Evolutionary conservation across 2,797 vertebrate species (phyloP).

Genomic region (Erethizon dorsatum): DNA sequence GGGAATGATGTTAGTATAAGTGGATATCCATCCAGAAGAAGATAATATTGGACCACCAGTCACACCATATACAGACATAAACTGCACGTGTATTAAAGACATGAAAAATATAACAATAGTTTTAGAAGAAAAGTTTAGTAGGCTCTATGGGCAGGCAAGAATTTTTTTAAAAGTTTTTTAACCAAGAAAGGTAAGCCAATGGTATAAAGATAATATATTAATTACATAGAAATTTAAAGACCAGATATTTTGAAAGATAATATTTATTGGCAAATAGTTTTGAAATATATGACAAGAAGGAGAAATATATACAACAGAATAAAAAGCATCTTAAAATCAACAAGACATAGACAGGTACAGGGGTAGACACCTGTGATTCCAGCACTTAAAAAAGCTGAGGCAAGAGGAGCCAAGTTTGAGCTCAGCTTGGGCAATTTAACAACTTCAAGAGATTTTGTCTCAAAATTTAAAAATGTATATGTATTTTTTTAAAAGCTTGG

Average conservation of each 20-base stretch:
- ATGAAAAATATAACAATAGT: constrained; percentile 19
- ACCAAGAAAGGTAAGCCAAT: neutral
- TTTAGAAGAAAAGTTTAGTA: neutral
- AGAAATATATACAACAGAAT: neutral
- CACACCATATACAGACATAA: neutral
- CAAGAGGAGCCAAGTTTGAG: neutral
- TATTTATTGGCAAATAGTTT: neutral
- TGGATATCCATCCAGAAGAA: neutral
- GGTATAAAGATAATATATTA: neutral
- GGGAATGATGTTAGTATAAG: neutral
- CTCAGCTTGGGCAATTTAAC: neutral
- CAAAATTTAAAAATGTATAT: neutral
- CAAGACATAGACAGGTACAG: neutral
- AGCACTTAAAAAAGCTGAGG: neutral
- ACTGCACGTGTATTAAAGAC: neutral
- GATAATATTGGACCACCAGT: neutral
- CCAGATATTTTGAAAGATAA: neutral
- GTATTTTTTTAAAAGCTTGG: neutral
- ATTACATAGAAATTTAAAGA: neutral
- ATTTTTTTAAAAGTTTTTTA: neutral
- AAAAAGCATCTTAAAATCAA: neutral
- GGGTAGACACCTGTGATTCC: neutral
- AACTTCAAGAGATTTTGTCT: neutral
- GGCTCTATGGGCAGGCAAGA: neutral
- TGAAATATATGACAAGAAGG: neutral